Percentiles rank a stretch among this genome's conserved stretches.
Evolutionary conservation across 2,113 vertebrate species (phyloP).

Genomic region (Hippocampus comes): DNA sequence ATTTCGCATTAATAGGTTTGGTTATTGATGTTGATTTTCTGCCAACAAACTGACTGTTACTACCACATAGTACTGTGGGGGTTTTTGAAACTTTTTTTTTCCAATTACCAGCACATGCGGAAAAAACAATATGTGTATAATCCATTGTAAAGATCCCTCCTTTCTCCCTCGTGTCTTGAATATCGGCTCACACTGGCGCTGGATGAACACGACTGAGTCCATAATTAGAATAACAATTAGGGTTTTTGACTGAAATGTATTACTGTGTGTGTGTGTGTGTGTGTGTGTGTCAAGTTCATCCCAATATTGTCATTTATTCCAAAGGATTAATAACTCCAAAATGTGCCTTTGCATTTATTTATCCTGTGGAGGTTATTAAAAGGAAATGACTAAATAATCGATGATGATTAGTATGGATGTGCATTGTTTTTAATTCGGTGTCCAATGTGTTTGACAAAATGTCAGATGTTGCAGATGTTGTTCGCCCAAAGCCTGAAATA

Average conservation of each 20-base stretch:
- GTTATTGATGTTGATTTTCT: background rate
- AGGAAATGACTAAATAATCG: background rate
- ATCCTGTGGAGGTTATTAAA: background rate
- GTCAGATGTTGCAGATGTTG: background rate
- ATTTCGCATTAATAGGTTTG: background rate
- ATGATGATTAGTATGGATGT: background rate
- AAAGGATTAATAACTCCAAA: background rate
- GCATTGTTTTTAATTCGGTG: background rate
- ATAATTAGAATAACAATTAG: too few relatives aligned
- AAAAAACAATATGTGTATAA: background rate
- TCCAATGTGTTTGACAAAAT: background rate
- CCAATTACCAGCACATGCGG: background rate
- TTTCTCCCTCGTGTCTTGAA: background rate
- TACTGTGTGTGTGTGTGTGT: too few relatives aligned
- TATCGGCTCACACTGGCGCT: background rate
- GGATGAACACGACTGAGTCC: background rate
- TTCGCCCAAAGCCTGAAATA: background rate
- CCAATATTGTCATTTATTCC: background rate
- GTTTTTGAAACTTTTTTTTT: background rate
- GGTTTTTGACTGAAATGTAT: background rate
- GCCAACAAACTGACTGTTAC: conserved; percentile 2
- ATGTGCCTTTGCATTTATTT: background rate
- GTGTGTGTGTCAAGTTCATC: background rate
- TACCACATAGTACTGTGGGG: background rate
- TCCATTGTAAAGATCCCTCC: background rate